A percentile compares a stretch with the other conserved stretches of the same genome.
Evolutionary conservation across 2,888 invertebrate species (phyloP).

Genomic region (Pseudococcus longispinus): DNA sequence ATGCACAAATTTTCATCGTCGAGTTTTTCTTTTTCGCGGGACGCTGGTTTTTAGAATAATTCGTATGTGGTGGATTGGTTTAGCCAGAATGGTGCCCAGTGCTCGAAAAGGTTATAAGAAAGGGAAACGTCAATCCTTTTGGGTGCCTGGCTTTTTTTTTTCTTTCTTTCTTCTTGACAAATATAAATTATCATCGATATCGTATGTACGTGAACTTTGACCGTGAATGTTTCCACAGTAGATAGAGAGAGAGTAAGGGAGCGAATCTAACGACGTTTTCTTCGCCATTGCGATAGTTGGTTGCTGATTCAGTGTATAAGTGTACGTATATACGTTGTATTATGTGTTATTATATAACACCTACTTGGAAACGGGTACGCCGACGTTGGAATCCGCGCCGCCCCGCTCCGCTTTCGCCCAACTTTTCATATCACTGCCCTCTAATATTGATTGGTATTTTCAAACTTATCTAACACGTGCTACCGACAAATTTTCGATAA

Average conservation of each 20-base stretch:
- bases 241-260: background rate
- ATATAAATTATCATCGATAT: background rate
- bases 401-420: background rate
- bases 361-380: constrained; percentile 19
- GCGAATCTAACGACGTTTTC: background rate
- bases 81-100: background rate
- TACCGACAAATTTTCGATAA: constrained; percentile 29
- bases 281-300: background rate
- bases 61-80: background rate
- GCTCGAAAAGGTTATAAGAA: background rate
- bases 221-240: constrained; percentile 15
- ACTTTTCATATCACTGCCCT: constrained; percentile 36
- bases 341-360: constrained; percentile 24
- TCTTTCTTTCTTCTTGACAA: constrained; percentile 13
- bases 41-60: background rate
- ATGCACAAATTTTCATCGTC: background rate
- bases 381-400: background rate
- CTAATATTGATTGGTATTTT: constrained; percentile 22
- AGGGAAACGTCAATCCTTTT: background rate
- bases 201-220: constrained; percentile 25
- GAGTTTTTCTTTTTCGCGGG: background rate
- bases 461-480: constrained; percentile 30
- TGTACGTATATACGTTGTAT: background rate
- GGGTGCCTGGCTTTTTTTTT: background rate
- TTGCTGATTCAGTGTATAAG: background rate